A percentile compares a stretch with the other conserved stretches of the same genome.
These are phyloP conservation scores for Nephotettix cincticeps DNA, from an alignment of 1,140 invertebrate species.

Conservation along the genomic window DNA sequence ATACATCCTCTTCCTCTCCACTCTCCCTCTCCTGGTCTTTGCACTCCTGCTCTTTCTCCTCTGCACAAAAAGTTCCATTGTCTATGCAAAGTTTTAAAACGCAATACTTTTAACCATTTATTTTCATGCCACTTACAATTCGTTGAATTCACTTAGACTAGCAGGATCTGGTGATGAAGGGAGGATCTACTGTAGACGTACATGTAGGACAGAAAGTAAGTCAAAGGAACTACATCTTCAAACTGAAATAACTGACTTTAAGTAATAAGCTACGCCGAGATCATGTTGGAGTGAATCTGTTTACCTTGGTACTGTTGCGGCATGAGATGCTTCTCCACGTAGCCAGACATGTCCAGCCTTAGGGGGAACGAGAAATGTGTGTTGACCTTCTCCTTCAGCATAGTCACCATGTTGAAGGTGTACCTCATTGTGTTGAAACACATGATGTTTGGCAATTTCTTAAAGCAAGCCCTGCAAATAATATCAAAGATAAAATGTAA, in stretches of 20 bases:
- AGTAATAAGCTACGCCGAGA: no score
- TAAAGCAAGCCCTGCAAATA: constrained; percentile 87
- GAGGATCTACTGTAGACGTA: no score
- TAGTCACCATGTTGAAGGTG: constrained; percentile 96
- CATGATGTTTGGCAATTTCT: constrained; percentile 87
- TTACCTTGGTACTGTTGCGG: constrained; percentile 76
- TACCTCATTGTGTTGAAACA: constrained; percentile 99
- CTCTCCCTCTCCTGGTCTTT: constrained; percentile 38
- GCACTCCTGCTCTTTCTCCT: constrained; percentile 51
- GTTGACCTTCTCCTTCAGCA: constrained; percentile 96
- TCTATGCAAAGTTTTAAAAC: no score
- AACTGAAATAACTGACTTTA: no score
- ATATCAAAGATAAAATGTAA: constrained; percentile 33
- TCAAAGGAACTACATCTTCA: no score
- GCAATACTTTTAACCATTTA: no score
- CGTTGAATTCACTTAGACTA: no score
- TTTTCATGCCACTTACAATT: no score
- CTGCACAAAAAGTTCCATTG: constrained; percentile 41
- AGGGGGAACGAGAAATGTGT: constrained; percentile 97
- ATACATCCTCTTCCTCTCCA: constrained; percentile 53
- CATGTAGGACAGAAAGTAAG: no score
- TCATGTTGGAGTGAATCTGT: no score
- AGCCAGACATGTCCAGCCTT: constrained; percentile 89
- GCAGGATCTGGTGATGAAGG: no score
- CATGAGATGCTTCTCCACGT: constrained; percentile 92